Evolutionary conservation across 2,888 invertebrate genomes (phyloP).

Genomic region (Cordilura impudica): DNA sequence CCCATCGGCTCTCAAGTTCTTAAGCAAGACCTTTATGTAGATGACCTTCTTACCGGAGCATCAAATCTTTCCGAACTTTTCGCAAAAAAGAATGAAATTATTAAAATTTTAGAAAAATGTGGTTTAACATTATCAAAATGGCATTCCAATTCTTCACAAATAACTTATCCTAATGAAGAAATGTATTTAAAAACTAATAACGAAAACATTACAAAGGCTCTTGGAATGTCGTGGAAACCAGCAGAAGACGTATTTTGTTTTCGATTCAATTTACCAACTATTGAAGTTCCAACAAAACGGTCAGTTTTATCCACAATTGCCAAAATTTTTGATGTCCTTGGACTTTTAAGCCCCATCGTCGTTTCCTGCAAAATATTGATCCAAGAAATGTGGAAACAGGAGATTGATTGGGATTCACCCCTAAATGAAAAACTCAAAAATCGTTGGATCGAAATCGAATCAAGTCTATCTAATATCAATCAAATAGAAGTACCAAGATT

Average conservation of each 20-base stretch:
- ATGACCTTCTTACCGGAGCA: background rate
- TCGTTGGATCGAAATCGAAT: background rate
- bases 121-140: constrained; percentile 19
- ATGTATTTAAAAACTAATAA: background rate
- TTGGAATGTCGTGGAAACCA: too few species aligned
- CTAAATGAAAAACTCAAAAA: too few species aligned
- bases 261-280: constrained; percentile 27
- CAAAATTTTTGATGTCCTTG: constrained; percentile 40
- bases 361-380: too few species aligned
- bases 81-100: background rate
- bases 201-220: constrained; percentile 4
- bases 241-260: constrained; percentile 26
- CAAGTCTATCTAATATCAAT: background rate
- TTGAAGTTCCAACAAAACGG: too few species aligned
- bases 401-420: too few species aligned
- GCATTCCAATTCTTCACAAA: background rate
- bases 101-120: background rate
- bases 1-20: background rate
- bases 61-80: background rate
- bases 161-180: background rate
- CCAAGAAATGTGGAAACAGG: too few species aligned
- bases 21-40: background rate
- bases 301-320: constrained; percentile 17
- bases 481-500: background rate
- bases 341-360: too few species aligned